Evolutionary conservation across 2,113 vertebrate species (phyloP), one percentile per base, ranked within the genome.

Genomic region (Leuciscus idus): DNA sequence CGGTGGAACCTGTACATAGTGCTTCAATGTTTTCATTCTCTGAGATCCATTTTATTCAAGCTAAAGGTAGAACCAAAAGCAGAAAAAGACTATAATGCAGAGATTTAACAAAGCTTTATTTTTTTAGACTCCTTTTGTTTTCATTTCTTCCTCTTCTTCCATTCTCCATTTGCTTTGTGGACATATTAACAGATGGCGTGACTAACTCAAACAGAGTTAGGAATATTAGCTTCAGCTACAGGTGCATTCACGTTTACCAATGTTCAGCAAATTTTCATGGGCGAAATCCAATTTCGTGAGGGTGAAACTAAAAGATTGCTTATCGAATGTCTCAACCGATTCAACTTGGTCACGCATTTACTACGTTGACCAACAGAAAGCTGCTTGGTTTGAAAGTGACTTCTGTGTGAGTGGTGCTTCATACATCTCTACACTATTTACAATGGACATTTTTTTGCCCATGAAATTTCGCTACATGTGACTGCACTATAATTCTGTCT

Each of bases 61-160:
- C 90, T 91, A 87, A 93, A 91, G 90, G 91, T 92, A 92, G 92
- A 94, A 94, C 93, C 92, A 90, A 92, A 94, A 92, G 91, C 85
- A 83, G 74, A 82, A 88, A 90, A 89, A 61, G 90, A 90, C 87
- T 93, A 92, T 78, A 93, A 92, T 92, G 92, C 93, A 93, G 92
- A 94, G 89, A 94, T 93, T 94, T 93, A 94, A 95, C 90, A 94
- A 93, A 94, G 92, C 91, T 95, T 95, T 96, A 95, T 96, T 95
- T 95, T 96, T 96, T 94, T 96, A 96, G 93, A 92, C 89, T 64
- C 85, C 46, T 86, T 78, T 72, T 36, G 78, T 93, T 89, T 87
- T 90, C 89, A 91, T 91, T 88, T 90, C 86, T 87, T 86, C 72
- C n/a, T 78, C 66, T 64, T 83, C 88, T 85, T 72, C 78, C 68